These are phyloP conservation scores for Drosophila lacicola DNA, from an alignment of 2,888 invertebrate genomes.

Conservation along the genomic window DNA sequence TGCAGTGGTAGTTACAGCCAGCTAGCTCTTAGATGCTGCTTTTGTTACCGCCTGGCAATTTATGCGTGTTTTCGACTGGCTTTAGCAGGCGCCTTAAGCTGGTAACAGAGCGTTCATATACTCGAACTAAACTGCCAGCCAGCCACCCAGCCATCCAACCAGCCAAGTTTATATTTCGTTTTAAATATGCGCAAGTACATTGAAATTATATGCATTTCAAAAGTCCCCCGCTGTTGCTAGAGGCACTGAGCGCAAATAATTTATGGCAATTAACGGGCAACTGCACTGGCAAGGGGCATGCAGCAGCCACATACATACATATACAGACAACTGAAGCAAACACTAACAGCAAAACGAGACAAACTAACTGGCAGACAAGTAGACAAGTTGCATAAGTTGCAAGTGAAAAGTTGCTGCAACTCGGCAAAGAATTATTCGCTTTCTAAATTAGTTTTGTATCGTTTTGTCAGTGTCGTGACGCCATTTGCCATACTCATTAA, in stretches of 20 bases:
- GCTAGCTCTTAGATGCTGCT: conserved; percentile 15
- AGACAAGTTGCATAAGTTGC: conserved; percentile 32
- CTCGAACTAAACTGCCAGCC: conserved; percentile 17
- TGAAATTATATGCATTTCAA: conserved; percentile 54
- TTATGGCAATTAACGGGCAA: conserved; percentile 72
- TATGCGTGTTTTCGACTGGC: conserved; percentile 69
- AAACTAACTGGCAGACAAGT: conserved; percentile 20
- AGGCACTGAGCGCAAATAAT: conserved; percentile 48
- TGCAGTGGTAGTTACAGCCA: conserved; percentile 30
- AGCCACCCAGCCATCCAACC: conserved; percentile 24
- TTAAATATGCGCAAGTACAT: conserved; percentile 62
- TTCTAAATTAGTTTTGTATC: conserved; percentile 49
- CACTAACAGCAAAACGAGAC: conserved; percentile 7
- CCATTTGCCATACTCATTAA: conserved; percentile 35
- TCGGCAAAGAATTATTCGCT: conserved; percentile 47
- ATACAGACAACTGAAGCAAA: conserved; percentile 1
- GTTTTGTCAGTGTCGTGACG: conserved; percentile 44
- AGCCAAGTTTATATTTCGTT: conserved; percentile 55
- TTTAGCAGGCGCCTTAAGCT: conserved; percentile 54
- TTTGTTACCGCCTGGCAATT: conserved; percentile 50
- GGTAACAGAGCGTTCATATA: conserved; percentile 30
- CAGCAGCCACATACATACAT: conserved; percentile 5
- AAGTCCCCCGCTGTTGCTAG: conserved; percentile 15
- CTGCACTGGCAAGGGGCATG: conserved; percentile 15
- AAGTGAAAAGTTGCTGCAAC: conserved; percentile 51